Conservation (phyloP, 2,888 invertebrate species). For the Macrophya annulata region DNA sequence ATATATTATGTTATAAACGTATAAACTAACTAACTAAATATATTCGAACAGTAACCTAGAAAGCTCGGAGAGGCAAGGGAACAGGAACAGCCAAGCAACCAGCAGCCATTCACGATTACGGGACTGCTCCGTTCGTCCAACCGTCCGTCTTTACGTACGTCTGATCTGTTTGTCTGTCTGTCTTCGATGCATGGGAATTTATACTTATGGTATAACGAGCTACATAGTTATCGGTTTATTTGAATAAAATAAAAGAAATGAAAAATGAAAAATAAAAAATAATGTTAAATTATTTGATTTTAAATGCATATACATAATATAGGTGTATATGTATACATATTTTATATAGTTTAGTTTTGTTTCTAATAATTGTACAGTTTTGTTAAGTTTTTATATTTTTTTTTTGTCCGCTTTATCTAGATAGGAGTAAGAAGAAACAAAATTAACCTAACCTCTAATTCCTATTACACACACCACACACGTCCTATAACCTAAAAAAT, state of each 20-base stretch:
- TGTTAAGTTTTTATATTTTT: too few relatives aligned
- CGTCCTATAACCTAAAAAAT: too few relatives aligned
- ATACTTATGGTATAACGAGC: neutral
- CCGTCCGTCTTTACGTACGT: neutral
- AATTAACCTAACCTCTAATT: too few relatives aligned
- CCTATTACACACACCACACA: too few relatives aligned
- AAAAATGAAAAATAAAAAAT: too few relatives aligned
- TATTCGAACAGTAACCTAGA: slow-evolving; percentile 25
- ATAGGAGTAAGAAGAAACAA: too few relatives aligned
- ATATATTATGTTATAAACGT: neutral
- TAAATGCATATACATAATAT: too few relatives aligned
- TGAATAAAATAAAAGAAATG: neutral
- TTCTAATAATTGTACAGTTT: too few relatives aligned
- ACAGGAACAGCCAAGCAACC: neutral
- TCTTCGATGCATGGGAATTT: neutral
- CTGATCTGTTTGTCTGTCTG: neutral
- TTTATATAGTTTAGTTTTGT: too few relatives aligned
- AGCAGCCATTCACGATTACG: slow-evolving; percentile 35
- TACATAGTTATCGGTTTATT: neutral
- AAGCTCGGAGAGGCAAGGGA: neutral
- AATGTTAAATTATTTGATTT: too few relatives aligned
- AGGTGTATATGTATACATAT: too few relatives aligned
- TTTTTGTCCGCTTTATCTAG: too few relatives aligned
- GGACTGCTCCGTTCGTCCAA: neutral
- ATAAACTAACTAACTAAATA: neutral